A percentile compares a stretch with the other conserved stretches of the same genome.
Conservation (phyloP, 2,888 invertebrate species). For the Macrosiphum euphorbiae region DNA sequence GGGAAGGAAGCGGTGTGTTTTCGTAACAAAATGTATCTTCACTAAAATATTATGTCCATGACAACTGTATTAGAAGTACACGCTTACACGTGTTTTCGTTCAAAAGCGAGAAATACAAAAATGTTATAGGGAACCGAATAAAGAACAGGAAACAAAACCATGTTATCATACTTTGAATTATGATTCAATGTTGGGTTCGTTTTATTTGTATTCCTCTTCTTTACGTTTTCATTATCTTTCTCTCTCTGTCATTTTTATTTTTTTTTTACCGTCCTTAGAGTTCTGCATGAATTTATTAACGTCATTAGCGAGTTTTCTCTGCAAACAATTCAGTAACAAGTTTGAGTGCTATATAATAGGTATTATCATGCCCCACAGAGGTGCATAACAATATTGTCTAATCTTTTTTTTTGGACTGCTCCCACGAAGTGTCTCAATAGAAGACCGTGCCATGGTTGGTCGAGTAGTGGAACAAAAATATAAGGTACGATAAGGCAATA, state of each 20-base stretch:
- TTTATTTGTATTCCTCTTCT: background rate
- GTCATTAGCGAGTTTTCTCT: background rate
- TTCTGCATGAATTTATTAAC: background rate
- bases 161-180: conserved; percentile 37
- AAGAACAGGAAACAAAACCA: conserved; percentile 26
- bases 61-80: background rate
- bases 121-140: background rate
- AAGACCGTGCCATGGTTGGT: background rate
- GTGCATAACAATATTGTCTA: background rate
- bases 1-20: background rate
- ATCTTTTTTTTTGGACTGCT: background rate
- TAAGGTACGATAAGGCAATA: conserved; percentile 33
- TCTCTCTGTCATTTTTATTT: background rate
- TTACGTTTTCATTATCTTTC: background rate
- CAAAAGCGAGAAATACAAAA: background rate
- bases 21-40: background rate
- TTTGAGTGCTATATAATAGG: background rate
- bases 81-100: background rate
- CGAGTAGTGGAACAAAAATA: background rate
- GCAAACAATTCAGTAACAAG: background rate
- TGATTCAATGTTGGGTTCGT: conserved; percentile 19
- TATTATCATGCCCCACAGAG: background rate
- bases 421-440: background rate
- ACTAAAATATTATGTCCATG: background rate
- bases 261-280: background rate